Evolutionary conservation across 2,113 vertebrate species (phyloP).

Genomic region (Deroptyus accipitrinus): DNA sequence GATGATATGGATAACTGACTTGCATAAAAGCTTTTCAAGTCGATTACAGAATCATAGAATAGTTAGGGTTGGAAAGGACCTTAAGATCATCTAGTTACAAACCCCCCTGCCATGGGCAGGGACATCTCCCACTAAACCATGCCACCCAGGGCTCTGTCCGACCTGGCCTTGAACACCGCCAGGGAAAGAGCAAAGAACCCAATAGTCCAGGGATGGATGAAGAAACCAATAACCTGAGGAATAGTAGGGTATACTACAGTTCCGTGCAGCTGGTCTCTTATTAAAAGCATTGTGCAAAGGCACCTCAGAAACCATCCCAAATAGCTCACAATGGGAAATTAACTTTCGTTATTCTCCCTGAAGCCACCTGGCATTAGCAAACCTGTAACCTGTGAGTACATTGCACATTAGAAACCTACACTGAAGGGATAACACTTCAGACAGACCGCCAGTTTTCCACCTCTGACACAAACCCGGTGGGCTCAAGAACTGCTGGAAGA

Average conservation of each 20-base stretch:
- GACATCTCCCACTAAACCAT: too few relatives aligned
- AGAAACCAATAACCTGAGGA: neutral
- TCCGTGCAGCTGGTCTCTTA: neutral
- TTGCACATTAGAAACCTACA: neutral
- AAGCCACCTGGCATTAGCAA: neutral
- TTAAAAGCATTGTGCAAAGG: neutral
- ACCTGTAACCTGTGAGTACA: neutral
- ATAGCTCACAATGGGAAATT: neutral
- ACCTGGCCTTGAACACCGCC: too few relatives aligned
- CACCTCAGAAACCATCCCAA: neutral
- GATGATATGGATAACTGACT: neutral
- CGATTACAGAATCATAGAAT: too few relatives aligned
- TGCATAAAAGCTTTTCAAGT: neutral
- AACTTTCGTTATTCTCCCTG: neutral
- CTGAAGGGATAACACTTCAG: neutral
- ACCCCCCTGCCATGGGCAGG: too few relatives aligned
- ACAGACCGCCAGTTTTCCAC: neutral
- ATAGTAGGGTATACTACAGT: neutral
- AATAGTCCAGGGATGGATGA: neutral
- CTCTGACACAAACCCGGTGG: neutral
- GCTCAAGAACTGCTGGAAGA: neutral
- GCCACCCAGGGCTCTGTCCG: too few relatives aligned
- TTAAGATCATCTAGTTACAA: too few relatives aligned
- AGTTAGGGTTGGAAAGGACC: too few relatives aligned
- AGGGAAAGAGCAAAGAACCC: too few relatives aligned